Evolutionary conservation across 2,113 vertebrate species (phyloP).

Genomic region (Litocranius walleri): DNA sequence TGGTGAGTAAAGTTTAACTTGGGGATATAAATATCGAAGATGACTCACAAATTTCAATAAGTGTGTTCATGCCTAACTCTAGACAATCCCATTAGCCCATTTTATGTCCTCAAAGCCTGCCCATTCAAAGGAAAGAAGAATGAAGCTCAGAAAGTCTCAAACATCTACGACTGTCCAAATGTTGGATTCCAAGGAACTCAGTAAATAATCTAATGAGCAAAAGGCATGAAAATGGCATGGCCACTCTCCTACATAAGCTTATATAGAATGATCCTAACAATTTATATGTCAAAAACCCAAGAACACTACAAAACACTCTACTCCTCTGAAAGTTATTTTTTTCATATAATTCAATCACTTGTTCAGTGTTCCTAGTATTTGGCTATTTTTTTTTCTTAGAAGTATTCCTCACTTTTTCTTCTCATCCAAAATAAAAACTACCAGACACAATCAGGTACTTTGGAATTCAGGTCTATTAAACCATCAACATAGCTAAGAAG

Average conservation of each 20-base stretch:
- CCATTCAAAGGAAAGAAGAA: not conserved
- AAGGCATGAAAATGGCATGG: not conserved
- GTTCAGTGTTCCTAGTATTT: not conserved
- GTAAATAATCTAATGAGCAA: not conserved
- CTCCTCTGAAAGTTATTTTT: not conserved
- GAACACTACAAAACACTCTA: not conserved
- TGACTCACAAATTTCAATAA: not conserved
- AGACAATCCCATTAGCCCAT: not conserved
- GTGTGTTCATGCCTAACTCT: not conserved
- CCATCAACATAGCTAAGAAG: not conserved
- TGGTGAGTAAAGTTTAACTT: not conserved
- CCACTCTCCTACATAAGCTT: not conserved
- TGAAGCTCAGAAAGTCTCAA: not conserved
- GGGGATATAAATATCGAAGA: not conserved
- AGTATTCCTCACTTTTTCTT: not conserved
- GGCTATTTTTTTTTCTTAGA: not conserved
- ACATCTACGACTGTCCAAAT: not conserved
- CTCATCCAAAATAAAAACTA: constrained; percentile 13
- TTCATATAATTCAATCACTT: not conserved
- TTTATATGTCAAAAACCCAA: not conserved
- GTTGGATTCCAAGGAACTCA: not conserved
- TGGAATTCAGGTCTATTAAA: not conserved
- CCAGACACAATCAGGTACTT: not conserved
- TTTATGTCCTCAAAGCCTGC: not conserved
- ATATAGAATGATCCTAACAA: not conserved